phyloP scores from a whole-genome alignment of 2,113 vertebrate species.

The Pluvialis apricaria region DNA sequence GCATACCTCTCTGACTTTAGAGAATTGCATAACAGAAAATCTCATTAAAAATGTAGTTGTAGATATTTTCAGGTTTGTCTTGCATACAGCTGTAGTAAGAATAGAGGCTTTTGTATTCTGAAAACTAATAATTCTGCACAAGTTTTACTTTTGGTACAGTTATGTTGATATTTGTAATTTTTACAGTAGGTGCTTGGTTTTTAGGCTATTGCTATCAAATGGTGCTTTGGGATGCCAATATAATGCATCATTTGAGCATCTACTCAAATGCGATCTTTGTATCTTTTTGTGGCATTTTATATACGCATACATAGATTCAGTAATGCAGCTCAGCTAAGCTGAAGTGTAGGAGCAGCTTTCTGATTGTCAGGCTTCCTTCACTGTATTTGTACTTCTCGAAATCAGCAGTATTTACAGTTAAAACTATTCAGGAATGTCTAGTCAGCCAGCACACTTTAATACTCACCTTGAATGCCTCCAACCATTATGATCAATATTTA shows the following conservation, averaged over 20 bases:
- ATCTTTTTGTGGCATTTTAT: background rate
- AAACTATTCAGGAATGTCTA: background rate
- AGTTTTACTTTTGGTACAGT: background rate
- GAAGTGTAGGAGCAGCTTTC: background rate
- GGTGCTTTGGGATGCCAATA: background rate
- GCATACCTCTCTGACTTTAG: background rate
- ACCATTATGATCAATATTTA: background rate
- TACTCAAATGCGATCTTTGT: background rate
- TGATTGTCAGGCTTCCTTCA: background rate
- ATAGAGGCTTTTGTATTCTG: background rate
- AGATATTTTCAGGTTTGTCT: background rate
- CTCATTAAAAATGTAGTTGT: background rate
- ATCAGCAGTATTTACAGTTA: background rate
- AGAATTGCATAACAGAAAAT: background rate
- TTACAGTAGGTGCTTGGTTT: background rate
- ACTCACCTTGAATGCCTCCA: background rate
- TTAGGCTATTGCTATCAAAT: background rate
- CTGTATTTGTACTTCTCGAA: background rate
- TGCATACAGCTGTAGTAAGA: background rate
- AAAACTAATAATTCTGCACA: background rate
- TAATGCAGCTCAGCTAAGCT: background rate
- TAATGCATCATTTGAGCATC: background rate
- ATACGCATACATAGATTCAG: background rate
- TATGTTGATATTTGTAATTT: background rate
- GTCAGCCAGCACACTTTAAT: background rate